Percentiles rank a stretch among this genome's conserved stretches.
Conservation (phyloP, 1,140 invertebrate genomes). For the Octopus bimaculoides region DNA sequence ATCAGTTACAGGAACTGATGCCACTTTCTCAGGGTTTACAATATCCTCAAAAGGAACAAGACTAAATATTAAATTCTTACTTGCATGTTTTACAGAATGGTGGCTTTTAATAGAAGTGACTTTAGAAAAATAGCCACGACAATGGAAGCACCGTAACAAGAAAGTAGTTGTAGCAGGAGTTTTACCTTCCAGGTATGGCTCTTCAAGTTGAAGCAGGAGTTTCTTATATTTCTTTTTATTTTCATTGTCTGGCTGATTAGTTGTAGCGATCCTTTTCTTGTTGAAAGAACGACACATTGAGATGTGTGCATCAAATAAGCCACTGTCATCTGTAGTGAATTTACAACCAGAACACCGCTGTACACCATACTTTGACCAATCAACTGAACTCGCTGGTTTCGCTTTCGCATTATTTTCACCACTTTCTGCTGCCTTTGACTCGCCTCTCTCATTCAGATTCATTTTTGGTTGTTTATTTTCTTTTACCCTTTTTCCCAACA, state of each 20-base stretch:
- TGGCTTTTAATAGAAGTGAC: not conserved
- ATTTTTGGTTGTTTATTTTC: no score
- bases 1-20: not conserved
- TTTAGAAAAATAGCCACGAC: not conserved
- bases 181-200: not conserved
- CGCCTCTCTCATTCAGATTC: no score
- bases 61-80: not conserved
- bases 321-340: not conserved
- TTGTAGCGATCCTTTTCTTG: not conserved
- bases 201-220: not conserved
- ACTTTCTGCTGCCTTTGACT: no score
- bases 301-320: not conserved
- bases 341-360: not conserved
- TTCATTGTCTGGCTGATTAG: not conserved
- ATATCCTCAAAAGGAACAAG: not conserved
- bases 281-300: not conserved
- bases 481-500: no score
- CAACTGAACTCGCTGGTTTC: not conserved
- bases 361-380: constrained; percentile 5
- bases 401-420: no score
- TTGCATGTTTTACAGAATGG: not conserved
- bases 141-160: not conserved
- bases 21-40: not conserved
- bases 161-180: not conserved
- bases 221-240: not conserved